Base-by-base conservation (phyloP, 2,888 invertebrate species). In the Tipula confusa region DNA sequence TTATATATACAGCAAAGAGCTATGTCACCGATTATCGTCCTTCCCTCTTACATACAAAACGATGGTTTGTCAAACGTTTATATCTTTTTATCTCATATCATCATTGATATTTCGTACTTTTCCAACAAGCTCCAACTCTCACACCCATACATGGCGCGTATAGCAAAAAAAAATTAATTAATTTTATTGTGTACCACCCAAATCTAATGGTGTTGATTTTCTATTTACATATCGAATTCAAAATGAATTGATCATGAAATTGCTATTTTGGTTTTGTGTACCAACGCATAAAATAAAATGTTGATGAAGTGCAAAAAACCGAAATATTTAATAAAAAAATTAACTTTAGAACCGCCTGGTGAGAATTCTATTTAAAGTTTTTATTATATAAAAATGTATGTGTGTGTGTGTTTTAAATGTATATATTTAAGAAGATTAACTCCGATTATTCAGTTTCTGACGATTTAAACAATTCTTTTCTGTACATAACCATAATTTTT, bases 251-350 rank as follows among this genome's bases (percentile, higher is more conserved):
- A 64, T 64, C 64, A 64, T 64, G 64, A 64, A 64, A 64, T 64
- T 64, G 64, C 64, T 64, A 24, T 64, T 64, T 64, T 64, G 24
- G 64, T 64, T 18, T n/a, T 64, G 24, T 64, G 64, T 64, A 64
- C 64, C 24, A 24, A n/a, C n/a, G n/a, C n/a, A n/a, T n/a, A n/a
- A n/a, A 64, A 64, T 13, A 38, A 64, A 64, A 24, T 5, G 11
- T 64, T 64, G 64, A 64, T 64, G 64, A 64, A 64, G 64, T 64
- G 64, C 64, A 64, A 64, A 38, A 64, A n/a, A n/a, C n/a, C n/a
- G n/a, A n/a, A n/a, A n/a, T n/a, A n/a, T n/a, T n/a, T n/a, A n/a
- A n/a, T n/a, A n/a, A n/a, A 64, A 64, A 64, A 64, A 9, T 64
- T 6, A 3, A 64, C 24, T 64, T 24, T 9, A 18, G 64, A 64